Conservation (phyloP, 23 tunicate genomes). For the Styela plicata region DNA sequence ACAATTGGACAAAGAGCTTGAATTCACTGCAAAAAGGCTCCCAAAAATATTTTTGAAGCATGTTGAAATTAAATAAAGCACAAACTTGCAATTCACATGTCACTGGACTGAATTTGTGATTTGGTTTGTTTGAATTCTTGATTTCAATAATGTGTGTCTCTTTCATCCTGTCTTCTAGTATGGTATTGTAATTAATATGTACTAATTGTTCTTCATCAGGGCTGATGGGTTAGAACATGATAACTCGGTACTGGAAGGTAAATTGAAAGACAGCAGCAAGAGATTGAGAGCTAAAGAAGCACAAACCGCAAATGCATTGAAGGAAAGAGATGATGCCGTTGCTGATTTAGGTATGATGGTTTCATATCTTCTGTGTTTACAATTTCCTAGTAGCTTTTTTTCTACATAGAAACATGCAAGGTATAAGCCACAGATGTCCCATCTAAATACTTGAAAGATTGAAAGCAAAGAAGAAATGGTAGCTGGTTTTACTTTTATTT, state of each 20-base stretch:
- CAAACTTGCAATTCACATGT: no score
- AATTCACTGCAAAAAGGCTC: no score
- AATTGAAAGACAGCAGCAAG: constrained; percentile 45
- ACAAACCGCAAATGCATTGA: constrained; percentile 30
- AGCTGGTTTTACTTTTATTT: no score
- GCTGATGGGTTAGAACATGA: constrained; percentile 62
- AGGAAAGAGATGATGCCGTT: constrained; percentile 52
- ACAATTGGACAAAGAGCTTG: no score
- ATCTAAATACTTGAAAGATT: no score
- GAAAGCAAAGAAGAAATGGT: no score
- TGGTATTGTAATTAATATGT: no score
- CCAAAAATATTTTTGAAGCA: no score
- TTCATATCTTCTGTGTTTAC: neutral
- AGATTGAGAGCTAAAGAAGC: constrained; percentile 45
- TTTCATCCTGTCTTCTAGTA: no score
- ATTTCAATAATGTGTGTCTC: no score
- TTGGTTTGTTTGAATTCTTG: neutral
- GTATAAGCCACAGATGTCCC: no score
- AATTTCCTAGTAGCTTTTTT: neutral
- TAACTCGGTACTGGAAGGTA: constrained; percentile 52
- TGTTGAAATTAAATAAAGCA: neutral
- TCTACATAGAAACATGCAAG: no score
- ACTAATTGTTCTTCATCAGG: constrained; percentile 29
- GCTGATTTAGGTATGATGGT: constrained; percentile 51
- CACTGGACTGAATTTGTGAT: neutral